Conservation (phyloP, 2,113 vertebrate species). For the Tichodroma muraria region DNA sequence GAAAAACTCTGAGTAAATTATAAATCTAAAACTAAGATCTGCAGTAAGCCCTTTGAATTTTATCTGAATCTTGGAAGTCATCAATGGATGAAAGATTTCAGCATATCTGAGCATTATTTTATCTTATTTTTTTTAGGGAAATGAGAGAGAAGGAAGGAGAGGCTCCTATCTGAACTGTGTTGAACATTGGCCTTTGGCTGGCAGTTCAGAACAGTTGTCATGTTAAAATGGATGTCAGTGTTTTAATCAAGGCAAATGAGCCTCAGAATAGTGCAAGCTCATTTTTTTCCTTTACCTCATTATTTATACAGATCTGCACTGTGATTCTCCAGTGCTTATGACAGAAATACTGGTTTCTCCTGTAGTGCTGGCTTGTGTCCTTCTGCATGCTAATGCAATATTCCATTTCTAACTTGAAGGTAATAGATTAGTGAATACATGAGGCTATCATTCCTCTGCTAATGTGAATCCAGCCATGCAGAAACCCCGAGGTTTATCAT, state of each 20-base stretch:
- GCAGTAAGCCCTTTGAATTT: constrained; percentile 57
- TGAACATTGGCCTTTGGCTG: constrained; percentile 19
- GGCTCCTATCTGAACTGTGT: background rate
- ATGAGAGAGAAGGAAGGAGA: background rate
- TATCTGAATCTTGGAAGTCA: constrained; percentile 49
- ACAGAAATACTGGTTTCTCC: background rate
- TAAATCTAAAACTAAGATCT: constrained; percentile 28
- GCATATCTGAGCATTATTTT: background rate
- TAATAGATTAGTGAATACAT: constrained; percentile 43
- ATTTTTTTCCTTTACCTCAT: constrained; percentile 22
- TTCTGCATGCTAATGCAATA: constrained; percentile 62
- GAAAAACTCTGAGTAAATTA: constrained; percentile 40
- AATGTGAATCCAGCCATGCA: constrained; percentile 49
- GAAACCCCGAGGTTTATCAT: constrained; percentile 39
- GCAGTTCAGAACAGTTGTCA: background rate
- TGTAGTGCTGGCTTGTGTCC: background rate
- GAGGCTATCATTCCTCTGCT: constrained; percentile 16
- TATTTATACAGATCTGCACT: background rate
- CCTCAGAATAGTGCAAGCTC: background rate
- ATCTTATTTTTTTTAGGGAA: background rate
- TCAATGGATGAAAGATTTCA: constrained; percentile 52
- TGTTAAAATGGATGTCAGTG: constrained; percentile 7
- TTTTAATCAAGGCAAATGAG: constrained; percentile 36
- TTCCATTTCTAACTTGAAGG: constrained; percentile 51
- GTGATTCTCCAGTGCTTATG: background rate